phyloP scores from a whole-genome alignment of 2,888 invertebrate species.

The Operophtera brumata region DNA sequence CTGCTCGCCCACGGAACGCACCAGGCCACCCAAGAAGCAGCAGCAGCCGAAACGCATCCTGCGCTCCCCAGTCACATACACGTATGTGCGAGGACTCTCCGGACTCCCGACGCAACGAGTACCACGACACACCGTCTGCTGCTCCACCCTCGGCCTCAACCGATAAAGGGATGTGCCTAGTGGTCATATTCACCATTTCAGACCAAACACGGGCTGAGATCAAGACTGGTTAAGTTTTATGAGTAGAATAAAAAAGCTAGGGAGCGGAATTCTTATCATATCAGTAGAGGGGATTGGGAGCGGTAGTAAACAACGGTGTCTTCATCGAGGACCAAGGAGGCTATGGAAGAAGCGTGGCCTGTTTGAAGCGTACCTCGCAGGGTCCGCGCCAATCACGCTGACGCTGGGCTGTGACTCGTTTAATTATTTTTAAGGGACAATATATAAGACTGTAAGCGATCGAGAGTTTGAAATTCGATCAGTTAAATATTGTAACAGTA shows the following conservation, averaged over 20 bases:
- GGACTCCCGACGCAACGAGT: slow-evolving; percentile 91
- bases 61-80: slow-evolving; percentile 88
- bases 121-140: slow-evolving; percentile 79
- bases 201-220: slow-evolving; percentile 52
- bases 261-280: slow-evolving; percentile 64
- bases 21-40: slow-evolving; percentile 78
- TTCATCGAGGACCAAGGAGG: slow-evolving; percentile 66
- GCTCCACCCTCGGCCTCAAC: slow-evolving; percentile 61
- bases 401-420: slow-evolving; percentile 56
- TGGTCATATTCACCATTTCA: slow-evolving; percentile 20
- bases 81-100: slow-evolving; percentile 89
- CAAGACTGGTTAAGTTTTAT: slow-evolving; percentile 72
- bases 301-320: slow-evolving; percentile 50
- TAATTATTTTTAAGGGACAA: slow-evolving; percentile 54
- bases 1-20: slow-evolving; percentile 76
- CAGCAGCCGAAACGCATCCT: slow-evolving; percentile 87
- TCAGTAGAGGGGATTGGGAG: slow-evolving; percentile 61
- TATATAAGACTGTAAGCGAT: slow-evolving; percentile 61
- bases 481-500: slow-evolving; percentile 39
- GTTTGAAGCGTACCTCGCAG: slow-evolving; percentile 27
- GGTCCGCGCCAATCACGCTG: slow-evolving; percentile 28
- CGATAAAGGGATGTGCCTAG: slow-evolving; percentile 51
- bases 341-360: slow-evolving; percentile 35
- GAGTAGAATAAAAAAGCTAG: slow-evolving; percentile 59
- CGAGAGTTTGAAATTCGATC: slow-evolving; percentile 44